Base-by-base conservation (phyloP, 2,888 invertebrate genomes). In the Sphaerophoria rueppellii region DNA sequence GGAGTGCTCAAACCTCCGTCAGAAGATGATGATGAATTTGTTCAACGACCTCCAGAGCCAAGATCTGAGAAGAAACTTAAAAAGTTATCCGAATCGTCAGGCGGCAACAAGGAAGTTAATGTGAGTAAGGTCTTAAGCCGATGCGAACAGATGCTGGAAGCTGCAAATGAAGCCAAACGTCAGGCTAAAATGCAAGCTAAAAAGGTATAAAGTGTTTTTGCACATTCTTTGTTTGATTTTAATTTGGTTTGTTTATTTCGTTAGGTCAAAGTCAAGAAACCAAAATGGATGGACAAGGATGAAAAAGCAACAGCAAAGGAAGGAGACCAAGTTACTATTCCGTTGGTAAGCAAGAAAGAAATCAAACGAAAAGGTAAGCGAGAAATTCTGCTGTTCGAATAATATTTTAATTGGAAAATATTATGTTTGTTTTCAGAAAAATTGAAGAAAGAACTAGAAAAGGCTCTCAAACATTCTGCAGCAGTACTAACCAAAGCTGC, bases 121-220 rank as follows among this genome's bases (percentile, higher is more conserved):
- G 24, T 87, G n/a, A 9, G 70, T 1, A 14, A 14, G 16, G 83
- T 87, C 11, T 54, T 90, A 0, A 83, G 87, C 3, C 89, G 89
- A 14, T 91, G 90, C 76, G 89, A 90, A 37, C 86, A 82, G 16
- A 88, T 90, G 4, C 76, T 91, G 4, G 88, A 89, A 52, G 89
- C 88, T 1, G 90, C 89, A 6, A 91, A 90, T 77, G 87, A 85
- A 11, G 90, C 90, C 2, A 90, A 88, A 43, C 81, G 88, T 4
- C 82, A 88, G 72, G 83, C 87, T 7, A 91, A 90, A 76, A 32
- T 81, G 9, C 86, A 87, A 34, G 83, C 75, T 7, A 88, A 88
- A 65, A 88, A 88, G 88, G 91, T 91, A 74, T 6, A 6, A 35
- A 35, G 48, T 24, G 0, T 4, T 37, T 5, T 2, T 11, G 9